Evolutionary conservation across 2,797 vertebrate species (phyloP), one percentile per base, ranked within the genome.

Genomic region (Nannoperca obscura): DNA sequence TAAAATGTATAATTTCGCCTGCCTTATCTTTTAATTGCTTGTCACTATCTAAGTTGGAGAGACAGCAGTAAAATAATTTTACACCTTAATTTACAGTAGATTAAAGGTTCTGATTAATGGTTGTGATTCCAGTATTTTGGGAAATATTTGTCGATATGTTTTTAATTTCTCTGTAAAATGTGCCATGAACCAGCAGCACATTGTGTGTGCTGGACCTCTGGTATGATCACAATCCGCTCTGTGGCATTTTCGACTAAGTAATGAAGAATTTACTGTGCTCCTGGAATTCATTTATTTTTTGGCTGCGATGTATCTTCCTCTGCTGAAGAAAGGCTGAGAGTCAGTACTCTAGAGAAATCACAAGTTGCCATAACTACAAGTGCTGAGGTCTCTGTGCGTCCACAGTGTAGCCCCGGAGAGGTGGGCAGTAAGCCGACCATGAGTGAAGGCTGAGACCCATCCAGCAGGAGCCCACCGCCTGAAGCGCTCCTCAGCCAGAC

Each of bases 351-450:
- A 75, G 85, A 87, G 88, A 84, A 90, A 91, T 90, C 85, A 81
- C 80, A 87, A 85, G 90, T 89, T 88, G 82, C 80, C 83, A 86
- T 84, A 85, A 89, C 84, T 86, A 81, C 89, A 87, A 85, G 84
- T 85, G 75, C 80, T 40, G 71, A 76, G 81, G 87, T 82, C 75
- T 87, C 66, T 38, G 77, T 73, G 77, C 47, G 19, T 84, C 77
- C 74, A 24, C 74, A 76, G 81, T 46, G 62, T 50, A 64, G 87
- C 86, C 86, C 85, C 20, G 59, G 72, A 82, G 86, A 88, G 80
- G 76, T 67, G 84, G 84, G 84, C 77, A 81, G 86, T 49, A 67
- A 81, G 87, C 81, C 63, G 80, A 82, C 71, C 71, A 58, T 74
- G 85, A 89, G 79, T 75, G 85, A 87, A 85, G 82, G 79, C 81